Evolutionary conservation across 2,888 invertebrate species (phyloP), one percentile per base, ranked within the genome.

Genomic region (Ceratothoa steindachneri): DNA sequence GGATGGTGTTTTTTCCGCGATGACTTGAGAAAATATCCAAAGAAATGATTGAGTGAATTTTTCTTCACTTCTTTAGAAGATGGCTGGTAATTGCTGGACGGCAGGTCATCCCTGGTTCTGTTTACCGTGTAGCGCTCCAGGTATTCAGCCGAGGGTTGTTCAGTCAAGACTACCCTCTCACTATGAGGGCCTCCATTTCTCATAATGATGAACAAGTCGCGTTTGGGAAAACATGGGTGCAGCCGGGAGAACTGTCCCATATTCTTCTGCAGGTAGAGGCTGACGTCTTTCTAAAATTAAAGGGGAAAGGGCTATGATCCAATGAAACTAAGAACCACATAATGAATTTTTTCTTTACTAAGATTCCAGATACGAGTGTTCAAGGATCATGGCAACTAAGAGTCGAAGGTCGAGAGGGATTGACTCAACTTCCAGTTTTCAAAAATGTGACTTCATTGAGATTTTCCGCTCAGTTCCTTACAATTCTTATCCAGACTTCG

Each of bases 401-500:
- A 52, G 82, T 85, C 55, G 85, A 85, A 80, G 86, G 85, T 0
- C 82, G 82, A 27, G 82, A 83, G 65, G 82, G 82, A 1, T 82
- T 82, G 7, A 80, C 80, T 1, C 82, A 82, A 12, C 84, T 84
- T 19, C 82, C 83, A 67, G 81, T 84, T 15, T 86, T 86, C 81
- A 81, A 81, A 72, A 83, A 85, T 76, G 83, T 83, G 69, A 84
- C 85, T 0, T 82, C 82, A 27, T 82, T 86, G 24, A 81, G 81
- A 24, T 86, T 85, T 81, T 82, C 82, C 31, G 78, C 83, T 4
- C 84, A 85, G 76, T 85, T 85, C 73, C 83, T 85, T 3, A 85
- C 86, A 30, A 82, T 86, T 28, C 84, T 86, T 76, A 85, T 86
- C 67, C 85, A 86, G 75, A 84, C 85, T 15, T 85, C 84, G 78